Evolutionary conservation across 2,888 invertebrate species (phyloP).

Genomic region (Meiosimyza decipiens): DNA sequence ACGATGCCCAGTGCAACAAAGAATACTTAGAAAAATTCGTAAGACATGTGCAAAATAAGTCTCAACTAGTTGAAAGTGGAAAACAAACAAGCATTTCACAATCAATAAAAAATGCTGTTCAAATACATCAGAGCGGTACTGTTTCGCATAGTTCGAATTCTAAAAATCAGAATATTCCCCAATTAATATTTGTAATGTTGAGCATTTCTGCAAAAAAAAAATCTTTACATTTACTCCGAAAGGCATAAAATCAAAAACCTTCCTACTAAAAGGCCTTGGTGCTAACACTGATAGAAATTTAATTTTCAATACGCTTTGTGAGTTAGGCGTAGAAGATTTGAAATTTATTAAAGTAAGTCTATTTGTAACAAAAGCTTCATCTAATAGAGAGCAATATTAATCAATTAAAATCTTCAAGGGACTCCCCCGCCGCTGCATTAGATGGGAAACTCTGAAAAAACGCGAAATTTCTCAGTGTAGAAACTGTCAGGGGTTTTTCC

Average conservation of each 20-base stretch:
- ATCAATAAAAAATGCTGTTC: no score
- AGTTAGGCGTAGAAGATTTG: constrained; percentile 14
- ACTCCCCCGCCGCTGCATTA: constrained; percentile 19
- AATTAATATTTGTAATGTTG: constrained; percentile 6
- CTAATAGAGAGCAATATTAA: constrained; percentile 26
- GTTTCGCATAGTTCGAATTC: no score
- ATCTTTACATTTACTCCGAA: background rate
- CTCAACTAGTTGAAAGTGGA: no score
- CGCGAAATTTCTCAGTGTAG: constrained; percentile 33
- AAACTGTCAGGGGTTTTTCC: constrained; percentile 16
- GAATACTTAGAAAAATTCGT: no score
- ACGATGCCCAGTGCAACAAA: no score
- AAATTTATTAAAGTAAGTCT: constrained; percentile 29
- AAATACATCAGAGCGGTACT: no score
- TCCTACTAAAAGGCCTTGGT: background rate
- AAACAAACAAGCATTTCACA: no score
- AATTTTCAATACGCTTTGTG: background rate
- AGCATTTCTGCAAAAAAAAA: no score
- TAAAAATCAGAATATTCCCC: background rate
- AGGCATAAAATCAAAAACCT: background rate
- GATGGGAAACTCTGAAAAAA: constrained; percentile 34
- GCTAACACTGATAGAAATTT: background rate
- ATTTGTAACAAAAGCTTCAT: constrained; percentile 32
- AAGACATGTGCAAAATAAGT: no score
- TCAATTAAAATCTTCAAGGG: constrained; percentile 33